These are phyloP conservation scores for Oophaga pumilio DNA, from an alignment of 2,113 vertebrate species.

Conservation along the genomic window DNA sequence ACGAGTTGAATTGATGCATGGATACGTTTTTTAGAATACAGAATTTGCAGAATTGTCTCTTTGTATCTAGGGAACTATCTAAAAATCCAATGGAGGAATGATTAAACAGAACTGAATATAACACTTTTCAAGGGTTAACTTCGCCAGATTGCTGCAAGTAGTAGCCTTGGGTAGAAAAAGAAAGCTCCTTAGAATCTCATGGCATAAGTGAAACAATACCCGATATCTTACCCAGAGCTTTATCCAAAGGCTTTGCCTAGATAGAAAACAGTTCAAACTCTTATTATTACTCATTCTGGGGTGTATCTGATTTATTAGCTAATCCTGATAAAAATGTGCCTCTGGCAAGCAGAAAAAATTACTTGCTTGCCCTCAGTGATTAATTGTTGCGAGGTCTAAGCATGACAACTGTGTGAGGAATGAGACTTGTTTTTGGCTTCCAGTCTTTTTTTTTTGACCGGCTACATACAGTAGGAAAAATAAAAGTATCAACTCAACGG, in stretches of 20 bases:
- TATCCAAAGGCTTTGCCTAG: slow-evolving; percentile 34
- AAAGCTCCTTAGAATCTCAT: not conserved
- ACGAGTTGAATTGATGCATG: not conserved
- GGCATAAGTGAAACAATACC: slow-evolving; percentile 33
- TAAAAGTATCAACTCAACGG: slow-evolving; percentile 63
- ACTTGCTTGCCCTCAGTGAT: slow-evolving; percentile 73
- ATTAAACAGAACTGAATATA: not conserved
- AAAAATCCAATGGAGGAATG: not conserved
- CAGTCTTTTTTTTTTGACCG: slow-evolving; percentile 56
- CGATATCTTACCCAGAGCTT: slow-evolving; percentile 68
- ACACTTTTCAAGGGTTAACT: not conserved
- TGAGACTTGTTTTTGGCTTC: slow-evolving; percentile 63
- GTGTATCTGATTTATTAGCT: slow-evolving; percentile 76
- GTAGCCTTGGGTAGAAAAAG: not conserved
- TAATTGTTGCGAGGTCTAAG: slow-evolving; percentile 74
- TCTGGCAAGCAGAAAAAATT: slow-evolving; percentile 71
- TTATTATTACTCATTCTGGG: slow-evolving; percentile 61
- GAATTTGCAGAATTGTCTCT: not conserved
- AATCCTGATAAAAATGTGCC: slow-evolving; percentile 77
- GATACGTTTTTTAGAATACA: not conserved
- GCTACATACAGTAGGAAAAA: slow-evolving; percentile 61
- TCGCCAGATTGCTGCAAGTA: not conserved
- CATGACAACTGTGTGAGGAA: slow-evolving; percentile 70
- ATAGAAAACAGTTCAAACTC: slow-evolving; percentile 72
- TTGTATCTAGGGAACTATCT: not conserved